Conservation (phyloP, 2,888 invertebrate species). For the Pyrrhosoma nymphula region DNA sequence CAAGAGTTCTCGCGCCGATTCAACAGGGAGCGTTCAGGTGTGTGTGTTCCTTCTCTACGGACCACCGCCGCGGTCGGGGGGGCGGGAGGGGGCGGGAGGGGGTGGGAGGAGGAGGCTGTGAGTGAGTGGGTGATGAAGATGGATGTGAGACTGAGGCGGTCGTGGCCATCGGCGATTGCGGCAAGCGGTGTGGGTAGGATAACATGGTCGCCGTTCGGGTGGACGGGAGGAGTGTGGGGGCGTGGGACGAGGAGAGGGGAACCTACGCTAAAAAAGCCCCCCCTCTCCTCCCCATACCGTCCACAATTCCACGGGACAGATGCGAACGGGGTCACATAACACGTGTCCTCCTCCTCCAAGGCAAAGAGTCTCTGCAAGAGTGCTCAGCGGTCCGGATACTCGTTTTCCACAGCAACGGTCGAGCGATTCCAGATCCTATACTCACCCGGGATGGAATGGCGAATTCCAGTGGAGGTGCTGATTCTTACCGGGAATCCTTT, state of each 20-base stretch:
- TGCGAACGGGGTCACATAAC: not conserved
- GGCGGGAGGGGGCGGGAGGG: not conserved
- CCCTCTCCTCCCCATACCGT: not conserved
- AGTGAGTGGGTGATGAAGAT: constrained; percentile 34
- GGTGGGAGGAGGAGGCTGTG: not conserved
- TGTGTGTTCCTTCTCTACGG: not conserved
- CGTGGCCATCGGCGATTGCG: not conserved
- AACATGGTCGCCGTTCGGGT: not conserved
- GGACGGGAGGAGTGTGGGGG: not conserved
- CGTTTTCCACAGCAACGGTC: too few species aligned
- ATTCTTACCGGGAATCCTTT: too few species aligned
- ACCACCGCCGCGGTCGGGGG: constrained; percentile 52
- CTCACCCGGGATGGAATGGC: too few species aligned
- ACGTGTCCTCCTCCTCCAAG: not conserved
- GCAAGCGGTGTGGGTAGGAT: not conserved
- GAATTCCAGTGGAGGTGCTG: too few species aligned
- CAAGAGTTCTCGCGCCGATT: constrained; percentile 56
- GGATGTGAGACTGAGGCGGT: not conserved
- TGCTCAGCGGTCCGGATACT: not conserved
- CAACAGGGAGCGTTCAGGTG: constrained; percentile 26
- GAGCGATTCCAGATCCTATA: not conserved
- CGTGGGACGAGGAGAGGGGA: not conserved
- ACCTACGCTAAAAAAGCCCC: not conserved
- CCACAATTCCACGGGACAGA: not conserved
- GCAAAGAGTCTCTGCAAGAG: not conserved